A percentile compares a stretch with the other conserved stretches of the same genome.
These are phyloP conservation scores for Atta colombica DNA, from an alignment of 1,140 invertebrate genomes.

Conservation along the genomic window DNA sequence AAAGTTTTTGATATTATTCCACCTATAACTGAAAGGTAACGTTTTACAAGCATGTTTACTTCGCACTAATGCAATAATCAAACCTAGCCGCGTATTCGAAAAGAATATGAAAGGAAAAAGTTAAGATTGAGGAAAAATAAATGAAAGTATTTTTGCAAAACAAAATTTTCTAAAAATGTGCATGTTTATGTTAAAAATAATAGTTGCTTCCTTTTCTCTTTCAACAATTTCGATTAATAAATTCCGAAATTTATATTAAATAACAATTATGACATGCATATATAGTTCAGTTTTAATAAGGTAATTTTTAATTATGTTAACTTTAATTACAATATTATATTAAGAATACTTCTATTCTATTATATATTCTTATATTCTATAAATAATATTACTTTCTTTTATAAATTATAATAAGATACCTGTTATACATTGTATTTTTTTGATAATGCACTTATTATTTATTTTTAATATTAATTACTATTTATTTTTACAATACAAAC, in stretches of 20 bases:
- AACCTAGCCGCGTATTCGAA: neutral
- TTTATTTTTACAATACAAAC: neutral
- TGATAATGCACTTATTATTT: neutral
- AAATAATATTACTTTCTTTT: too few relatives aligned
- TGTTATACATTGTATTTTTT: neutral
- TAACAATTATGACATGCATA: neutral
- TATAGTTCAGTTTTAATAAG: neutral
- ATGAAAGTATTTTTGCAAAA: neutral
- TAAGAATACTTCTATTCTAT: neutral
- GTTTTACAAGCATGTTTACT: conserved; percentile 42
- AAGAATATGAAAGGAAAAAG: neutral
- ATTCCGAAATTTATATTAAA: neutral
- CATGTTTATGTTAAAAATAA: neutral
- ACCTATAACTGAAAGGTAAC: conserved; percentile 3
- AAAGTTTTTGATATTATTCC: conserved; percentile 59
- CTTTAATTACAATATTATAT: neutral
- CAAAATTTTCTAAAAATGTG: neutral
- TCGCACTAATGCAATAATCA: conserved; percentile 1
- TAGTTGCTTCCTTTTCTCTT: neutral
- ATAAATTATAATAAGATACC: too few relatives aligned
- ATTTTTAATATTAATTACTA: conserved; percentile 12
- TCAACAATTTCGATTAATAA: neutral
- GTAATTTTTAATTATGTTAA: neutral
- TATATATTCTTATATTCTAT: too few relatives aligned
- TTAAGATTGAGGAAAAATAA: neutral